Evolutionary conservation across 2,113 vertebrate genomes (phyloP).

Genomic region (Haemorhous mexicanus): DNA sequence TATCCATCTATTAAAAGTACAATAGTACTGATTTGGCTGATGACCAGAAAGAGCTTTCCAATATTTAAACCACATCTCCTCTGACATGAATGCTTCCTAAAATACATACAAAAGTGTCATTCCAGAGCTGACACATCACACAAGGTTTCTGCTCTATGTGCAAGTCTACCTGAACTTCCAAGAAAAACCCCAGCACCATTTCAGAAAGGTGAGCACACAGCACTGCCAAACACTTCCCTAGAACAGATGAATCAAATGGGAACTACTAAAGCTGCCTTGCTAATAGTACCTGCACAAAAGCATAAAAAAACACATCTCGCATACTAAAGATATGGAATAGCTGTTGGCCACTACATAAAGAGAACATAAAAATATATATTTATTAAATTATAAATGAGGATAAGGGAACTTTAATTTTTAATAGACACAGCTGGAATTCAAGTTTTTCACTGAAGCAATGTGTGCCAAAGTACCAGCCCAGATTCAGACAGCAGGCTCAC

Average conservation of each 20-base stretch:
- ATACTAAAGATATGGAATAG: not conserved
- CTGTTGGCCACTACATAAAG: not conserved
- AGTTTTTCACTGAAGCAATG: not conserved
- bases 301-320: not conserved
- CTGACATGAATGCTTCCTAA: not conserved
- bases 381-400: not conserved
- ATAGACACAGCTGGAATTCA: not conserved
- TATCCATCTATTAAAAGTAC: not conserved
- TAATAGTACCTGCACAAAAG: not conserved
- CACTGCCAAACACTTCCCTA: not conserved
- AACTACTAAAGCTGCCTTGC: not conserved
- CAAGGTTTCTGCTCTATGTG: not conserved
- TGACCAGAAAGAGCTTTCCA: not conserved
- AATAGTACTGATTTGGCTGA: not conserved
- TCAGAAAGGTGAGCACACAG: not conserved
- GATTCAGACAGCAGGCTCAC: not conserved
- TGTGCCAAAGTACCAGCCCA: not conserved
- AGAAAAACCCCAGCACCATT: not conserved
- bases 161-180: not conserved
- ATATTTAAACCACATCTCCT: not conserved
- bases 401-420: not conserved
- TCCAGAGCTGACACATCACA: not conserved
- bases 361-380: not conserved
- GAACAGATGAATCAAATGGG: not conserved
- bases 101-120: not conserved